Base-by-base conservation (phyloP, 2,888 invertebrate species). In the Hedya salicella region DNA sequence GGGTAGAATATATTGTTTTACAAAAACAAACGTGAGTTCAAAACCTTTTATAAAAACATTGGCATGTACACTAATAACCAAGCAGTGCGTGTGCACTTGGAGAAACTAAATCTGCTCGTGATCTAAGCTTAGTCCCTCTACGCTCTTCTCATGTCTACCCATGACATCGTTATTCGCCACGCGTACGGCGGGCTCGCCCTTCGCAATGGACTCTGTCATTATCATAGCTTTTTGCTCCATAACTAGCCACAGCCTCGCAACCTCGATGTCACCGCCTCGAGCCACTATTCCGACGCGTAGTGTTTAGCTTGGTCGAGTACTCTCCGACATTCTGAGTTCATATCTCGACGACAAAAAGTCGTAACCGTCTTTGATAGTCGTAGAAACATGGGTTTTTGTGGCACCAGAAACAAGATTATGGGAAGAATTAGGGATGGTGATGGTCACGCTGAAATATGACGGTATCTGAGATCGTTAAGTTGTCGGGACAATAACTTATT, bases 161-260 rank as follows among this genome's bases (percentile, higher is more conserved):
- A 66, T 46, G 25, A 44, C 79, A 86, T 91, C 83, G 80, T 82
- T 89, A 91, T 91, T 89, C 91, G 75, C 73, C 73, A 68, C 84
- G 85, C 90, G 89, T 88, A 70, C 78, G 75, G 70, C 71, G 75
- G 79, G 81, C 82, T 83, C 83, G 87, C 90, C 90, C 91, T 88
- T 83, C 85, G 83, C 86, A 80, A 86, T 85, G 86, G 83, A 80
- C 85, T 87, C 78, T 83, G 87, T 88, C 90, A 90, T 92, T 91
- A 92, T 89, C 89, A 88, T 88, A 87, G 84, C 86, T 91, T 91
- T 90, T 90, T 91, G 89, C 89, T 87, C 85, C 83, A 87, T 87
- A 87, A 85, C 86, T 81, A 83, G 81, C 83, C 87, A 74, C 87
- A 85, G 77, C 81, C 78, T 77, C 79, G 72, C 57, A 44, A 57